Evolutionary conservation across 2,888 invertebrate species (phyloP), one percentile per base, ranked within the genome.

Genomic region (Archaeoteleia sp.): DNA sequence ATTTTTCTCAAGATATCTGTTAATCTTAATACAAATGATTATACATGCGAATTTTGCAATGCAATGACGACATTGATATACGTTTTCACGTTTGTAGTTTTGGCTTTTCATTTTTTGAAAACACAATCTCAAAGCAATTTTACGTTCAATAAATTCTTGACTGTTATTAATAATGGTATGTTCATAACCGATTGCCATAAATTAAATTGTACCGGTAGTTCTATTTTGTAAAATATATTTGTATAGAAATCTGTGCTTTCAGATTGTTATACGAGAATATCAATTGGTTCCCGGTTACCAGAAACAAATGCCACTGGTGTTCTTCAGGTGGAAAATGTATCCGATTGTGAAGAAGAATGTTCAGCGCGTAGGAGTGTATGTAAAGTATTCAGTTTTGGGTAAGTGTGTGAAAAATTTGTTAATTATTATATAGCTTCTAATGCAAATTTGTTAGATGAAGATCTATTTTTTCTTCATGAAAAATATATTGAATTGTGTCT

Each of bases 201-300:
- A n/a, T n/a, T n/a, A n/a, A n/a, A n/a, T n/a, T n/a, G n/a, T n/a
- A n/a, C n/a, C n/a, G n/a, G n/a, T n/a, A n/a, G n/a, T n/a, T n/a
- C n/a, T n/a, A n/a, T n/a, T n/a, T n/a, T n/a, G n/a, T n/a, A n/a
- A n/a, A n/a, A n/a, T n/a, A n/a, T n/a, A n/a, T n/a, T n/a, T n/a
- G n/a, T 29, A 29, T 8, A 29, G 8, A 8, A n/a, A n/a, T n/a
- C n/a, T n/a, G n/a, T n/a, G n/a, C n/a, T 78, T 81, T 29, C 73
- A 88, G 88, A 88, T 84, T 89, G 88, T 78, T 89, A 87, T 76
- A 87, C 87, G 72, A 82, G 88, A 76, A 76, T 87, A 69, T 87
- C 88, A 7, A 87, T 88, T 53, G 88, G 88, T 30, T 86, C 87
- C 63, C 83, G 86, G 69, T 74, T 88, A 4, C 79, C 83, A 27